These are phyloP conservation scores for Spea hammondii DNA, from an alignment of 2,797 vertebrate species.

Conservation along the genomic window DNA sequence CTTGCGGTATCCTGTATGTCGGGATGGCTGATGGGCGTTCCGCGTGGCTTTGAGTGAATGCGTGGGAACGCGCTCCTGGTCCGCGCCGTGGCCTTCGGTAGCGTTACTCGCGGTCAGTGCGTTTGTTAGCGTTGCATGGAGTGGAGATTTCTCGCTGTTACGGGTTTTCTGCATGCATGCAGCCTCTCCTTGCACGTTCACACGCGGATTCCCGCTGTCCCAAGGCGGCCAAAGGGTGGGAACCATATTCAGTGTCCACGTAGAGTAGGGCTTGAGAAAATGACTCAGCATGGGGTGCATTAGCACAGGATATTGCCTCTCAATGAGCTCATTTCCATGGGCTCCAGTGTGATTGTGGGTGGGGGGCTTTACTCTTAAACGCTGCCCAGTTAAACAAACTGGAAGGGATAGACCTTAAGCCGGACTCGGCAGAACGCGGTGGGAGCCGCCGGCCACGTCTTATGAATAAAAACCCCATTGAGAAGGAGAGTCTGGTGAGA, in stretches of 20 bases:
- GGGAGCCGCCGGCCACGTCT: neutral
- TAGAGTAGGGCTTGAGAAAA: conserved; percentile 1
- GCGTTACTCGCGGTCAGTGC: neutral
- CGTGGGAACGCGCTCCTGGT: too few species aligned
- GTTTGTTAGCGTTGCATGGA: neutral
- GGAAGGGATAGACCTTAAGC: conserved; percentile 26
- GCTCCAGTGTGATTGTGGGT: conserved; percentile 3
- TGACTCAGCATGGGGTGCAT: conserved; percentile 30
- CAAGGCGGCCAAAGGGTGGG: conserved; percentile 18
- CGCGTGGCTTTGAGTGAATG: too few species aligned
- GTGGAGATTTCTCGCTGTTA: neutral
- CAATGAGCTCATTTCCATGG: conserved; percentile 16
- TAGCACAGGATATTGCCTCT: conserved; percentile 37
- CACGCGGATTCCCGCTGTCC: conserved; percentile 25
- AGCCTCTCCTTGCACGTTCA: neutral
- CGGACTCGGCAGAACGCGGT: neutral
- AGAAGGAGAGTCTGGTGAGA: conserved; percentile 19
- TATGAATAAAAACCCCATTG: conserved; percentile 16
- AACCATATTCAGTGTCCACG: neutral
- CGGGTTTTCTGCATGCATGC: neutral
- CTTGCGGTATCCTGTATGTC: too few species aligned
- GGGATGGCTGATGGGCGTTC: too few species aligned
- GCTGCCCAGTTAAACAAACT: conserved; percentile 9
- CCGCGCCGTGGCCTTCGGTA: too few species aligned
- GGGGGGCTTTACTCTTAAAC: neutral